Conservation (phyloP, 2,113 vertebrate genomes). For the Hippotragus niger region DNA sequence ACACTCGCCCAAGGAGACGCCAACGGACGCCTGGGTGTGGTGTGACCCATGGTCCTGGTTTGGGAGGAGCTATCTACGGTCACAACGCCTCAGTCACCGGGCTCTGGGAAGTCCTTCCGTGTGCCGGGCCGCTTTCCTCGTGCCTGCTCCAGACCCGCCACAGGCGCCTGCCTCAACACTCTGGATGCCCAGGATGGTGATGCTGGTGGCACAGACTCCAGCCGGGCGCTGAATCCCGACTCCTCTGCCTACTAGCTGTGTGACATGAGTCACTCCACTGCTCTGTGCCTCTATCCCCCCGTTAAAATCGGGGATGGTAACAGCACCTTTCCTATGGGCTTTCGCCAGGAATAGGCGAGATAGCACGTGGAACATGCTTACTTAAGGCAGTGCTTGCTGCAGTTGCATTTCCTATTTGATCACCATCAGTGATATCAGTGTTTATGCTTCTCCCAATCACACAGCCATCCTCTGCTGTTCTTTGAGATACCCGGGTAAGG, state of each 20-base stretch:
- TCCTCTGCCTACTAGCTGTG: neutral
- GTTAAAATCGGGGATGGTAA: accelerated
- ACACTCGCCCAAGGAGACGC: neutral
- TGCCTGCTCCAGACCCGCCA: accelerated
- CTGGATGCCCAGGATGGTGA: accelerated
- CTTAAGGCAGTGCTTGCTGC: accelerated
- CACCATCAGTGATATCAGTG: accelerated
- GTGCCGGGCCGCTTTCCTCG: accelerated
- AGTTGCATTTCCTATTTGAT: accelerated
- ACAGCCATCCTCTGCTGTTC: neutral
- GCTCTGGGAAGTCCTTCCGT: neutral
- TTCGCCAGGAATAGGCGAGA: neutral
- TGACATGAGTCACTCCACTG: neutral
- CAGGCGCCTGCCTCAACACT: accelerated
- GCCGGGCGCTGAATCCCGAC: neutral
- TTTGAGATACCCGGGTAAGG: neutral
- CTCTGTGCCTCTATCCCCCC: neutral
- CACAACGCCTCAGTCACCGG: accelerated
- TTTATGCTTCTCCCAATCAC: neutral
- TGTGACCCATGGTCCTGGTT: accelerated
- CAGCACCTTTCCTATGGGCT: neutral
- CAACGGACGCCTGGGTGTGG: accelerated
- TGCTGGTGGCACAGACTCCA: accelerated
- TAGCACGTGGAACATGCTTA: accelerated
- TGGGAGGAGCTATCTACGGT: no score